Percentiles rank a stretch among this genome's conserved stretches.
These are phyloP conservation scores for Oryzaephilus surinamensis DNA, from an alignment of 1,140 invertebrate species.

Conservation along the genomic window DNA sequence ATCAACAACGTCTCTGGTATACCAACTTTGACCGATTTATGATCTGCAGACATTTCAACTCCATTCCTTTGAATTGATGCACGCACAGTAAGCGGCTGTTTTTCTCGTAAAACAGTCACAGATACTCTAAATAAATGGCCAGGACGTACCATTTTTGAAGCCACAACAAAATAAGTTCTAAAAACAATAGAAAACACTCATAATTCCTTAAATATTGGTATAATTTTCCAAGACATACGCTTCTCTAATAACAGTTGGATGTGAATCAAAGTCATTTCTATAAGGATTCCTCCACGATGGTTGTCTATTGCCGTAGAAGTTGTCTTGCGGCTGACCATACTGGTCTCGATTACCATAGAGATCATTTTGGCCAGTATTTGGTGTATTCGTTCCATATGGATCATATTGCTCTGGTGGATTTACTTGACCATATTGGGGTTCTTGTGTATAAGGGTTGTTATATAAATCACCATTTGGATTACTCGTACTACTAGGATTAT, in stretches of 20 bases:
- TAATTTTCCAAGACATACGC: conserved; percentile 3
- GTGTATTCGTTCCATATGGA: conserved; percentile 3
- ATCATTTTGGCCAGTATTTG: conserved; percentile 8
- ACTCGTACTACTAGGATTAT: conserved; percentile 11
- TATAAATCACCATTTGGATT: conserved; percentile 13
- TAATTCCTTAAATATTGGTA: not conserved
- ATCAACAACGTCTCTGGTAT: conserved; percentile 76
- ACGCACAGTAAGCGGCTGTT: conserved; percentile 63
- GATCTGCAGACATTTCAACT: conserved; percentile 71
- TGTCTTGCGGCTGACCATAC: conserved; percentile 1
- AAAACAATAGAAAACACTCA: conserved; percentile 7
- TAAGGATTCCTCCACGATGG: not conserved
- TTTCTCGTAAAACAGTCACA: conserved; percentile 63
- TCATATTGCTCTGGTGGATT: conserved; percentile 3
- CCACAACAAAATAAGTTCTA: conserved; percentile 80
- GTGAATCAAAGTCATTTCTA: conserved; percentile 4
- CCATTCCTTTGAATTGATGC: conserved; percentile 78
- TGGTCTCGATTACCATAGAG: conserved; percentile 5
- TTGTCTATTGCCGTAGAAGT: not conserved
- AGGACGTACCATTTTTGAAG: conserved; percentile 74
- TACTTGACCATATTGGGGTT: conserved; percentile 12
- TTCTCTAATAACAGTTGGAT: conserved; percentile 2
- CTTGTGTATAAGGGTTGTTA: conserved; percentile 12
- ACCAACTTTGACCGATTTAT: conserved; percentile 63
- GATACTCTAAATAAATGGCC: conserved; percentile 76